A percentile compares a stretch with the other conserved stretches of the same genome.
phyloP scores from a whole-genome alignment of 1,140 invertebrate genomes.

The Drosophila repletoides region DNA sequence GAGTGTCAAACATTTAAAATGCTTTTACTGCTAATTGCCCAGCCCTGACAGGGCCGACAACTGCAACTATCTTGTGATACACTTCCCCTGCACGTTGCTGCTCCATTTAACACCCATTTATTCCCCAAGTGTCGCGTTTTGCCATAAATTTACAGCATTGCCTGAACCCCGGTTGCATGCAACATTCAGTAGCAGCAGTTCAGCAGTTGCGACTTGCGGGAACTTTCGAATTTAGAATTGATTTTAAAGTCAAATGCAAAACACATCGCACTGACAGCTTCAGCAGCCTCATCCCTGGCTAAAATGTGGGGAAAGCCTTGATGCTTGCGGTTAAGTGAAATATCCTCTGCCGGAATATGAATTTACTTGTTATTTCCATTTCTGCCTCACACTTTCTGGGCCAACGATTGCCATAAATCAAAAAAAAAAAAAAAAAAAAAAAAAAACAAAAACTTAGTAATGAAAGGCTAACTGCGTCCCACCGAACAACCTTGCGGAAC shows the following conservation, averaged over 20 bases:
- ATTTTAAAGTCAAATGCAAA: slow-evolving; percentile 56
- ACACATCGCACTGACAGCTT: slow-evolving; percentile 71
- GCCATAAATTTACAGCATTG: slow-evolving; percentile 38
- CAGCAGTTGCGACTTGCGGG: slow-evolving; percentile 7
- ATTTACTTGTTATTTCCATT: not conserved
- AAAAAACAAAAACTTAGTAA: no score
- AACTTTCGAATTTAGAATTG: slow-evolving; percentile 27
- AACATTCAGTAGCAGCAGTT: slow-evolving; percentile 10
- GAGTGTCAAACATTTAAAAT: slow-evolving; percentile 40
- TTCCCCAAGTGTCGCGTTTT: not conserved
- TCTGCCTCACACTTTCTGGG: slow-evolving; percentile 26
- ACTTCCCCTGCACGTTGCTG: not conserved
- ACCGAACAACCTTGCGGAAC: no score
- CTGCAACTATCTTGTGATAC: not conserved
- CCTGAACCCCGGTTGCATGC: not conserved
- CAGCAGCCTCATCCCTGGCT: no score
- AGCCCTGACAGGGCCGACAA: slow-evolving; percentile 1
- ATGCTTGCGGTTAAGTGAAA: slow-evolving; percentile 37
- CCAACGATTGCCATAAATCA: not conserved
- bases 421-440: slow-evolving; percentile 11
- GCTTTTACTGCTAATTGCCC: slow-evolving; percentile 43
- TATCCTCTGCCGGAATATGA: slow-evolving; percentile 11
- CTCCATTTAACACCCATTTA: not conserved
- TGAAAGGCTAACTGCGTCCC: no score
- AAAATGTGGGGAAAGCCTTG: no score